Percentiles rank a stretch among this genome's conserved stretches.
Evolutionary conservation across 2,113 vertebrate genomes (phyloP).

Genomic region (Chrysemys picta): DNA sequence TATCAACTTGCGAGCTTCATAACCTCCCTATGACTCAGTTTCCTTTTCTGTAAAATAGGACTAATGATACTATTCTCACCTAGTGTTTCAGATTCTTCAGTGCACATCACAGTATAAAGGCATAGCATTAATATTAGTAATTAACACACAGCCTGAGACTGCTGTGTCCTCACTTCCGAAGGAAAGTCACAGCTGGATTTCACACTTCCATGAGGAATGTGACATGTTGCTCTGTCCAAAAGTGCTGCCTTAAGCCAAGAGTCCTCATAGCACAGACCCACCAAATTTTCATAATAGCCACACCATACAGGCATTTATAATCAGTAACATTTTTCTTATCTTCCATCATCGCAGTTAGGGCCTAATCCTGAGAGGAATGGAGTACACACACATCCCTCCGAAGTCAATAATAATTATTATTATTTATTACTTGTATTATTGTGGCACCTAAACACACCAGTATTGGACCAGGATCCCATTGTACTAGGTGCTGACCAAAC

Average conservation of each 20-base stretch:
- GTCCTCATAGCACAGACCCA: not conserved
- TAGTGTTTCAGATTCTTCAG: not conserved
- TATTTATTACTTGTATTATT: too few species aligned
- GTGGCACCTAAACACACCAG: too few species aligned
- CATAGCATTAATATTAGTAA: not conserved
- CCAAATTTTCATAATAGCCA: not conserved
- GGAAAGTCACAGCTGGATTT: not conserved
- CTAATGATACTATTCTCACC: not conserved
- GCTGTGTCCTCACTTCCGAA: not conserved
- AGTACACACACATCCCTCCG: not conserved
- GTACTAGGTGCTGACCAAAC: too few species aligned
- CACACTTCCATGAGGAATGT: not conserved
- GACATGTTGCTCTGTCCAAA: not conserved
- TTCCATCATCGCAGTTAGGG: not conserved
- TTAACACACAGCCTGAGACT: not conserved
- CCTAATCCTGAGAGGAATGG: not conserved
- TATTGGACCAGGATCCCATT: too few species aligned
- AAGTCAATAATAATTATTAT: not conserved
- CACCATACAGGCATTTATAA: not conserved
- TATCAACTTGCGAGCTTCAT: not conserved
- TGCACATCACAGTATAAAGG: not conserved
- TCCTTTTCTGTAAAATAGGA: not conserved
- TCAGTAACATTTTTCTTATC: not conserved
- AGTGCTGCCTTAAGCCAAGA: not conserved
- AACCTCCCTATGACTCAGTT: not conserved